Conservation (phyloP, 1,140 invertebrate species). For the Drosophila watanabei region DNA sequence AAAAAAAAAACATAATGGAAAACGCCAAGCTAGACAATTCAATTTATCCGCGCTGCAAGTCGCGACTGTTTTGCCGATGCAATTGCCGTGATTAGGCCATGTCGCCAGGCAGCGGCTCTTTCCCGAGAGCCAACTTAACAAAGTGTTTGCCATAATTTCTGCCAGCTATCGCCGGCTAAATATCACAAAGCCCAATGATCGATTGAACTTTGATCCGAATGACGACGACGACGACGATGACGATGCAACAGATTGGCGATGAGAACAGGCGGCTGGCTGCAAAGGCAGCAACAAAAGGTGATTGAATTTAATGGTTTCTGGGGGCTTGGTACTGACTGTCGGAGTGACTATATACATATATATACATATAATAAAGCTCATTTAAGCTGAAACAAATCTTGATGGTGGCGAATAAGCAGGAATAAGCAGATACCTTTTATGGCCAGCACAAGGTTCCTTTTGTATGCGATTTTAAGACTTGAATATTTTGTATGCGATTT, state of each 20-base stretch:
- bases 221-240: constrained; percentile 37
- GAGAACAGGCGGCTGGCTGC: constrained; percentile 32
- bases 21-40: constrained; percentile 73
- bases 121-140: constrained; percentile 56
- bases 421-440: constrained; percentile 31
- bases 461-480: not conserved
- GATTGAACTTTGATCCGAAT: constrained; percentile 75
- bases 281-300: constrained; percentile 63
- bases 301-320: constrained; percentile 72
- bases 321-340: constrained; percentile 29
- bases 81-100: constrained; percentile 61
- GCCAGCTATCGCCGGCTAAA: constrained; percentile 75
- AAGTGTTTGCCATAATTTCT: constrained; percentile 82
- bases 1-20: constrained; percentile 34
- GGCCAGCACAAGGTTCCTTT: constrained; percentile 32
- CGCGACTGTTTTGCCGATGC: constrained; percentile 66
- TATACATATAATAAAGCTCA: constrained; percentile 34
- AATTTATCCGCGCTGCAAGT: constrained; percentile 72
- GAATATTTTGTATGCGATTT: too few relatives aligned
- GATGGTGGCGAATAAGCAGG: constrained; percentile 20
- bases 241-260: constrained; percentile 49
- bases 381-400: constrained; percentile 28
- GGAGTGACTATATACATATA: constrained; percentile 2
- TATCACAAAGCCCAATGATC: constrained; percentile 72
- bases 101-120: constrained; percentile 39